Conservation (phyloP, 2,113 vertebrate species). For the Sarotherodon lohbergeri region DNA sequence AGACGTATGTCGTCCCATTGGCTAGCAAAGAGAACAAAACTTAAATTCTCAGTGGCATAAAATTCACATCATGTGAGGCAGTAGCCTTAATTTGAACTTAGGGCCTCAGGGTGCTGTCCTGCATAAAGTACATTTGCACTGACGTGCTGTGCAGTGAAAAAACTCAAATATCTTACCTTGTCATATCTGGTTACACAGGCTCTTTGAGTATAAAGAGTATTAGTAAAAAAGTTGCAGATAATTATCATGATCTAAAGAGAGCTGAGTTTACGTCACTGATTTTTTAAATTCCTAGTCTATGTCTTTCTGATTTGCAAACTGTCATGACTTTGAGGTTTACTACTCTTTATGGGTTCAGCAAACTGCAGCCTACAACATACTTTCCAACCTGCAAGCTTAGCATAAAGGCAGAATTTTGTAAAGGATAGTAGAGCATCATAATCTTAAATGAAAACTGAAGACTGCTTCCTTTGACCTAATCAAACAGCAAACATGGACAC, state of each 20-base stretch:
- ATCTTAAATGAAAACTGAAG: neutral
- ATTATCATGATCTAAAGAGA: neutral
- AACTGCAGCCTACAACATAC: neutral
- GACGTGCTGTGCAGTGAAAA: neutral
- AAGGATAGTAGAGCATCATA: neutral
- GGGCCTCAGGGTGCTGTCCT: neutral
- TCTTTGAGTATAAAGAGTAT: neutral
- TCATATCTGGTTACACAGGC: neutral
- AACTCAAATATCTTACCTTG: neutral
- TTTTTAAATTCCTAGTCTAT: neutral
- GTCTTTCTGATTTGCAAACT: rapidly evolving
- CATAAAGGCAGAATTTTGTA: neutral
- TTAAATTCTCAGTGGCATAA: neutral
- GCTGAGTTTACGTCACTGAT: neutral
- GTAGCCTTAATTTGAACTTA: neutral
- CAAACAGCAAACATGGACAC: neutral
- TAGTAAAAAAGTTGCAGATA: neutral
- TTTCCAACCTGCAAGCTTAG: neutral
- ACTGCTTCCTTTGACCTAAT: neutral
- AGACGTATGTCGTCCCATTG: neutral
- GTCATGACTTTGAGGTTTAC: neutral
- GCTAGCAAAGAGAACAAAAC: neutral
- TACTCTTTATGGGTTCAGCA: neutral
- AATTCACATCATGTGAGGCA: neutral
- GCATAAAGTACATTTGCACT: neutral